Conservation (phyloP, 2,797 vertebrate genomes). For the Rousettus madagascariensis region DNA sequence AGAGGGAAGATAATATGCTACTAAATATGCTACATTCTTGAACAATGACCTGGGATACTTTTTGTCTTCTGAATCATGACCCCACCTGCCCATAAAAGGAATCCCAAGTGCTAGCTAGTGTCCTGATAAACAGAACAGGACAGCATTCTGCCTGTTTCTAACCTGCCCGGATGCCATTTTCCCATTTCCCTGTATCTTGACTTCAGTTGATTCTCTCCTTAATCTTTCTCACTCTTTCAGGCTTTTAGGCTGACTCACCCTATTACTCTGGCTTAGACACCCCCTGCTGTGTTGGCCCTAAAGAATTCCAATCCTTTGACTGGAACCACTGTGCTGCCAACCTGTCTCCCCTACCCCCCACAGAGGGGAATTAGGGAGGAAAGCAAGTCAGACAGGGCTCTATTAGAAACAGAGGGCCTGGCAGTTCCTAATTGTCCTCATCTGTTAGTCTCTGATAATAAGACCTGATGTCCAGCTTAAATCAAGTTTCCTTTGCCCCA, state of each 20-base stretch:
- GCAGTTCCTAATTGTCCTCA: neutral
- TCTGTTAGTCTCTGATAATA: neutral
- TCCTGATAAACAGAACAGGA: neutral
- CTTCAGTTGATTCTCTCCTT: neutral
- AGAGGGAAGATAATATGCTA: neutral
- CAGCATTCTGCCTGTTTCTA: too few species aligned
- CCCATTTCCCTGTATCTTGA: accelerated
- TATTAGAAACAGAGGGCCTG: neutral
- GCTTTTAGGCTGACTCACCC: neutral
- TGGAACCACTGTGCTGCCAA: neutral
- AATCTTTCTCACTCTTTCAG: neutral
- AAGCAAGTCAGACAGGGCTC: neutral
- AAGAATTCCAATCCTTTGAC: neutral
- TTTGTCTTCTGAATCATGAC: neutral
- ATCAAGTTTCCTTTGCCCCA: neutral
- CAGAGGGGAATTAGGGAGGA: neutral
- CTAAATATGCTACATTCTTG: neutral
- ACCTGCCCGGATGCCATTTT: neutral
- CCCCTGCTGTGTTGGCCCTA: neutral
- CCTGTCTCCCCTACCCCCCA: accelerated
- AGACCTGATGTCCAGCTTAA: too few species aligned
- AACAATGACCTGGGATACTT: neutral
- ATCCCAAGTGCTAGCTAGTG: neutral
- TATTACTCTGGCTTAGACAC: neutral
- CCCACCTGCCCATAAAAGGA: neutral